These are phyloP conservation scores for Pseudopodoces humilis DNA, from an alignment of 2,113 vertebrate genomes.

Conservation along the genomic window DNA sequence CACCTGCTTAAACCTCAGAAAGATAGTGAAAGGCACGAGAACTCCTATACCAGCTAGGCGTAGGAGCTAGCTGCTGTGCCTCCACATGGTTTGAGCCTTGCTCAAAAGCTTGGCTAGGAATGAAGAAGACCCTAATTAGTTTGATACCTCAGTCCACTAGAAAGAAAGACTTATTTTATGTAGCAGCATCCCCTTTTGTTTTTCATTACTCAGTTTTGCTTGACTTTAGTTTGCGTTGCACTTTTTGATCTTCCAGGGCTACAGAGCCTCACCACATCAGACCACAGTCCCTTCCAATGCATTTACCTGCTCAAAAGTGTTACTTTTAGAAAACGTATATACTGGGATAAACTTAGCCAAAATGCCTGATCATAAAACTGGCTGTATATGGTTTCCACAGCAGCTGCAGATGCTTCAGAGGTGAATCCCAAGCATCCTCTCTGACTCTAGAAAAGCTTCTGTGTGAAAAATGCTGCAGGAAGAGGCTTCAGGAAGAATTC, in stretches of 20 bases:
- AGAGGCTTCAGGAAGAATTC: background rate
- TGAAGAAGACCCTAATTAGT: background rate
- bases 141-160: background rate
- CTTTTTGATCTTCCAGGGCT: background rate
- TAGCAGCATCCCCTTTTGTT: accelerated
- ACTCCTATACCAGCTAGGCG: background rate
- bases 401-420: background rate
- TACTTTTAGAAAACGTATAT: background rate
- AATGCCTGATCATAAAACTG: background rate
- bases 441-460: background rate
- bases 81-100: background rate
- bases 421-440: background rate
- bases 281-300: background rate
- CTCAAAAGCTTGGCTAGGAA: background rate
- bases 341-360: background rate
- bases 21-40: accelerated
- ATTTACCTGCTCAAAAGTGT: background rate
- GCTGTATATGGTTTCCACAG: background rate
- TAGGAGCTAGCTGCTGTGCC: background rate
- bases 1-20: background rate
- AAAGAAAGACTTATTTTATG: background rate
- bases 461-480: background rate
- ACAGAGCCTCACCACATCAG: background rate
- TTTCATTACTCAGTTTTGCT: background rate
- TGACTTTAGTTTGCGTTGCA: background rate